Percentiles rank a stretch among this genome's conserved stretches.
Conservation (phyloP, 2,797 vertebrate species). For the Caiman crocodilus region DNA sequence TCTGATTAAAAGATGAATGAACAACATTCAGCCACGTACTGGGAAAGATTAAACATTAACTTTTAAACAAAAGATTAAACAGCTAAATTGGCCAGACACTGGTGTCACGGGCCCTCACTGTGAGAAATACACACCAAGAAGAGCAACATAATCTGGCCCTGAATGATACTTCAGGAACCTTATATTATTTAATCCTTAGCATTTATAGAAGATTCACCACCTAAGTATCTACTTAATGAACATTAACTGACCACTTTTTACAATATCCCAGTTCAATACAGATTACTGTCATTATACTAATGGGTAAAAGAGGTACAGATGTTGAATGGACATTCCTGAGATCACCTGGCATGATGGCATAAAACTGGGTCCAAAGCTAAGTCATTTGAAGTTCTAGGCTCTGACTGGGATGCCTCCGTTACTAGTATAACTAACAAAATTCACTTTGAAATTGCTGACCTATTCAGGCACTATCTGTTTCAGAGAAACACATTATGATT, state of each 20-base stretch:
- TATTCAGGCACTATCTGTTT: not conserved
- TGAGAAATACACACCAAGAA: not conserved
- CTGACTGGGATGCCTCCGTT: not conserved
- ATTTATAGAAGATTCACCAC: not conserved
- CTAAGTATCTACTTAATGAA: not conserved
- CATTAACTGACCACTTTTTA: not conserved
- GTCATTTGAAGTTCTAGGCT: not conserved
- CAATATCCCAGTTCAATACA: not conserved
- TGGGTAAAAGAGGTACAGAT: not conserved
- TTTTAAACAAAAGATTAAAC: too few species aligned
- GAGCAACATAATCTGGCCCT: not conserved
- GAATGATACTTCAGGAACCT: not conserved
- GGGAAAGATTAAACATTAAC: accelerated
- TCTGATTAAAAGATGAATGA: not conserved
- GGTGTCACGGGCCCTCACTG: not conserved
- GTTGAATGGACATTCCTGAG: not conserved
- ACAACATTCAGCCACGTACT: accelerated
- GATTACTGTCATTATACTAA: not conserved
- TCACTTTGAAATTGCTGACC: not conserved
- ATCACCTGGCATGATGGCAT: not conserved
- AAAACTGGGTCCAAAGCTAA: not conserved
- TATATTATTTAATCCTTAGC: not conserved
- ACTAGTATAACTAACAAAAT: not conserved
- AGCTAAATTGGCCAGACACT: not conserved
- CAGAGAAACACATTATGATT: not conserved